phyloP scores from a whole-genome alignment of 2,797 vertebrate genomes.

The Tokudaia tokunoshimensis region DNA sequence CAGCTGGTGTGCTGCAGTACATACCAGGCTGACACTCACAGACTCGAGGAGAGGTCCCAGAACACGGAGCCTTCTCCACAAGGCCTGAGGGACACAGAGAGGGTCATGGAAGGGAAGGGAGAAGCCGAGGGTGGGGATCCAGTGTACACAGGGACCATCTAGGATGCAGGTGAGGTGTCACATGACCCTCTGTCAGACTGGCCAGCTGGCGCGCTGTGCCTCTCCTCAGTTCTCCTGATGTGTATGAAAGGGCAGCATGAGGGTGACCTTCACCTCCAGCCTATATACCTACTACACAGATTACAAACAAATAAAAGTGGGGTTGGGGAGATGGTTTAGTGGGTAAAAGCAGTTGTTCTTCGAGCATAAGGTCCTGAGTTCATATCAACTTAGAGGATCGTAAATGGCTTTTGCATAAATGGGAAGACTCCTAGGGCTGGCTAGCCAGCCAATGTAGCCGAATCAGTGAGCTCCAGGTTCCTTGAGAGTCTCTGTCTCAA shows the following conservation, averaged over 20 bases:
- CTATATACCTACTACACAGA: not conserved
- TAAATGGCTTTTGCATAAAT: not conserved
- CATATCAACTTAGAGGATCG: not conserved
- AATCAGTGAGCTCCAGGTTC: not conserved
- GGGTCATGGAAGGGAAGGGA: not conserved
- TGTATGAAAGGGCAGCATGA: accelerated
- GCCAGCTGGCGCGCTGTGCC: accelerated
- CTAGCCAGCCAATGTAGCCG: not conserved
- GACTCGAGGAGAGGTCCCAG: constrained; percentile 45
- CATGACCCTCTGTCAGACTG: not conserved
- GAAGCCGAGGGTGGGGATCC: too few relatives aligned
- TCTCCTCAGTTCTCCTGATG: not conserved
- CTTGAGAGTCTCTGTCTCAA: not conserved
- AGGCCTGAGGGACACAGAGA: constrained; percentile 72
- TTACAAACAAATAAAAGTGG: not conserved
- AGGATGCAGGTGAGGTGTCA: not conserved
- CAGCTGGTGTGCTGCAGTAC: accelerated
- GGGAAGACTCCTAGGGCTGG: not conserved
- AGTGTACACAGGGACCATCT: not conserved
- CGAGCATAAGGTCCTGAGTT: not conserved
- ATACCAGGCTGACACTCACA: constrained; percentile 83
- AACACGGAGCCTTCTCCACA: constrained; percentile 85
- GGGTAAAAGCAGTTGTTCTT: not conserved
- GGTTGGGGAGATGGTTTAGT: not conserved
- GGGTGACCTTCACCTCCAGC: not conserved